Evolutionary conservation across 2,797 vertebrate species (phyloP).

Genomic region (Enteromius radiatus): DNA sequence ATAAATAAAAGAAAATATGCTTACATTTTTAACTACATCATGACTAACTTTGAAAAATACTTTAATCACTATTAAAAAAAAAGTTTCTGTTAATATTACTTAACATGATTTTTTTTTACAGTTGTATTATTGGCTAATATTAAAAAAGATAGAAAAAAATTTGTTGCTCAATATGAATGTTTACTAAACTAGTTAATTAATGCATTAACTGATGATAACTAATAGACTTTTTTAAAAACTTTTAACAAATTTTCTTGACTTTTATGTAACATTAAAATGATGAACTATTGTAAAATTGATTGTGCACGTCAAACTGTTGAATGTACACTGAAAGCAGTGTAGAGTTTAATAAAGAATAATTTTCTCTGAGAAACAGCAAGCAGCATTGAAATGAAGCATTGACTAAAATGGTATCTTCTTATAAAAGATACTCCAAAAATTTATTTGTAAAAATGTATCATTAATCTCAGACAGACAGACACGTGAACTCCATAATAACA

Average conservation of each 20-base stretch:
- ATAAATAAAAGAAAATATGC: too few relatives aligned
- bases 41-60: too few relatives aligned
- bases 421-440: not conserved
- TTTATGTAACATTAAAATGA: not conserved
- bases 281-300: too few relatives aligned
- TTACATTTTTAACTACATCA: too few relatives aligned
- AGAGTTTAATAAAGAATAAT: not conserved
- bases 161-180: not conserved
- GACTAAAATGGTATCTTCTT: not conserved
- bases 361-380: not conserved
- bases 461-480: too few relatives aligned
- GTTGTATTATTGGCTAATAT: not conserved
- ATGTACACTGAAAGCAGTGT: not conserved
- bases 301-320: not conserved
- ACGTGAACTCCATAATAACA: not conserved
- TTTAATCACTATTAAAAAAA: not conserved
- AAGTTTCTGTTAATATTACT: too few relatives aligned
- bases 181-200: not conserved
- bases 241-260: not conserved
- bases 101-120: too few relatives aligned
- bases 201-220: not conserved
- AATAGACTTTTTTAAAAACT: not conserved
- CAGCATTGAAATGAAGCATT: not conserved
- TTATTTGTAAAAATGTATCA: not conserved
- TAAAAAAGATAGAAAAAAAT: not conserved